Evolutionary conservation across 2,888 invertebrate species (phyloP).

Genomic region (Erebia palarica): DNA sequence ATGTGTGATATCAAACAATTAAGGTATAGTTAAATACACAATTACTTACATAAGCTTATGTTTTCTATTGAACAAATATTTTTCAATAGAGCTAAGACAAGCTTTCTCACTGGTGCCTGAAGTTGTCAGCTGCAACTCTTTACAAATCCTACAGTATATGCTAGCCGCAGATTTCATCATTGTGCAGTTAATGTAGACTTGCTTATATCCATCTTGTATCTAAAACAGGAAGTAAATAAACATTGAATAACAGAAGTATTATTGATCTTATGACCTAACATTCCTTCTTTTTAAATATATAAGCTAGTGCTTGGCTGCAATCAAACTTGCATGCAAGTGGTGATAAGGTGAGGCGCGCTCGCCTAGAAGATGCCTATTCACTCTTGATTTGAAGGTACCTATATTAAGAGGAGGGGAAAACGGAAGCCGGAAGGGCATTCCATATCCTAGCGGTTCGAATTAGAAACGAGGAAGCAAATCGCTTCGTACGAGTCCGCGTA

Average conservation of each 20-base stretch:
- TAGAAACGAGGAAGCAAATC: too few relatives aligned
- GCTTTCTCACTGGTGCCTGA: conserved; percentile 85
- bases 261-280: background rate
- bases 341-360: too few relatives aligned
- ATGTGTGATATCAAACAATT: background rate
- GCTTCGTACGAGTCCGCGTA: too few relatives aligned
- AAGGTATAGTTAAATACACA: background rate
- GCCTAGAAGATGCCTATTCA: too few relatives aligned
- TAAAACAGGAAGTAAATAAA: conserved; percentile 49
- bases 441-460: too few relatives aligned
- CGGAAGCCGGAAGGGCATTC: too few relatives aligned
- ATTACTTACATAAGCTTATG: conserved; percentile 88
- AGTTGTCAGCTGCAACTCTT: conserved; percentile 85
- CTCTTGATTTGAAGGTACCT: too few relatives aligned
- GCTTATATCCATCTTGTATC: conserved; percentile 79
- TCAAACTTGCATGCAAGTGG: too few relatives aligned
- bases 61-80: conserved; percentile 82
- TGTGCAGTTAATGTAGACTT: conserved; percentile 94
- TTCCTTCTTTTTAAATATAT: too few relatives aligned
- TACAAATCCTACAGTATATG: conserved; percentile 90
- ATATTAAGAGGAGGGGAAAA: too few relatives aligned
- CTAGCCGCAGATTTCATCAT: conserved; percentile 91
- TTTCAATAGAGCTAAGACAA: conserved; percentile 85
- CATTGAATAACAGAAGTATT: background rate
- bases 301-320: too few relatives aligned